Percentiles rank a stretch among this genome's conserved stretches.
Evolutionary conservation across 2,797 vertebrate genomes (phyloP).

Genomic region (Prunella strophiata): DNA sequence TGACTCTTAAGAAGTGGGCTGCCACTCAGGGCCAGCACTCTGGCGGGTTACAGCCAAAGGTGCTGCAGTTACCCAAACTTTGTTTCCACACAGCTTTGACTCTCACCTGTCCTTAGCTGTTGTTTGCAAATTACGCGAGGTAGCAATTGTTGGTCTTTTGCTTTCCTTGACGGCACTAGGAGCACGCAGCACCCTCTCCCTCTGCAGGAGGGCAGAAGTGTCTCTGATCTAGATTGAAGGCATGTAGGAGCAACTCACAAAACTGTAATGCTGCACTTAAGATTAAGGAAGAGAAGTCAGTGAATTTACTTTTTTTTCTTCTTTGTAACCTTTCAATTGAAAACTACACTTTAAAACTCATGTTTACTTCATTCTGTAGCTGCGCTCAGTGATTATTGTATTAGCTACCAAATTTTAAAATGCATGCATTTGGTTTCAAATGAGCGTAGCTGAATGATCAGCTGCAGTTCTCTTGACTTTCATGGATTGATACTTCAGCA

Average conservation of each 20-base stretch:
- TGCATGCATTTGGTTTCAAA: background rate
- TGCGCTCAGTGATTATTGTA: background rate
- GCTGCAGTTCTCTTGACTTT: background rate
- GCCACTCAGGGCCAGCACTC: background rate
- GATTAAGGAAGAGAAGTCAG: background rate
- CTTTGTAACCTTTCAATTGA: background rate
- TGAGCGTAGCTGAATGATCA: background rate
- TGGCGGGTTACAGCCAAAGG: background rate
- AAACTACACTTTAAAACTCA: background rate
- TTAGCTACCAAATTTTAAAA: background rate
- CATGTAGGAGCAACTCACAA: background rate
- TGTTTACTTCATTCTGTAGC: background rate
- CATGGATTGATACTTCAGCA: background rate
- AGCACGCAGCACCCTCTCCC: fast-evolving
- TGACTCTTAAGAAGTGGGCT: background rate
- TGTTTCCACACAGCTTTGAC: background rate
- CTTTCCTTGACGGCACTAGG: background rate
- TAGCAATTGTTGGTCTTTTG: background rate
- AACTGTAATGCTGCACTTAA: background rate
- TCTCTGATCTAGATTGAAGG: background rate
- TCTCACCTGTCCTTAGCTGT: background rate
- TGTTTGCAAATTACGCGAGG: background rate
- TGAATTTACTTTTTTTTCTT: background rate
- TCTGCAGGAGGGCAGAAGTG: background rate
- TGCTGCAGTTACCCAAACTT: background rate